Conservation (phyloP, 2,113 vertebrate species). For the Tachysurus fulvidraco region DNA sequence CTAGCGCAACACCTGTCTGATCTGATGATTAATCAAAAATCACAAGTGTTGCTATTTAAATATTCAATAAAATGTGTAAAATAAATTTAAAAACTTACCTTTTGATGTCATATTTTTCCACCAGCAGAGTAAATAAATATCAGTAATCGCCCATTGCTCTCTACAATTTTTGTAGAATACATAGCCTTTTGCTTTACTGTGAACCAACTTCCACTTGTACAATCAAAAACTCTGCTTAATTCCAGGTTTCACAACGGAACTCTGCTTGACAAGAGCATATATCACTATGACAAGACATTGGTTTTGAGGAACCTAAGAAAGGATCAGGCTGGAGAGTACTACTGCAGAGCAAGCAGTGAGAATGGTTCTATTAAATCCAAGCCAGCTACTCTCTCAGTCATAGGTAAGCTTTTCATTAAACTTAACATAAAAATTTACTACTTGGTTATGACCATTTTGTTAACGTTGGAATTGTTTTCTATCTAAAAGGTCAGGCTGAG, state of each 20-base stretch:
- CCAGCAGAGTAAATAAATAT: background rate
- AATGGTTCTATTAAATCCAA: slow-evolving; percentile 85
- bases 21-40: background rate
- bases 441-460: background rate
- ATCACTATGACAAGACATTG: slow-evolving; percentile 80
- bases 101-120: background rate
- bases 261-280: slow-evolving; percentile 75
- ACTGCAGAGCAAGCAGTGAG: slow-evolving; percentile 85
- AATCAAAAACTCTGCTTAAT: background rate
- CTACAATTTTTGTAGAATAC: too few species aligned
- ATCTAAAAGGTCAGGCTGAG: slow-evolving; percentile 74
- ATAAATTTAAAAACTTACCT: background rate
- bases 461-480: slow-evolving; percentile 26
- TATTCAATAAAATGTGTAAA: background rate
- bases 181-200: background rate
- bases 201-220: background rate
- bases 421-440: background rate
- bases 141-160: background rate
- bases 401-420: slow-evolving; percentile 71
- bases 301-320: slow-evolving; percentile 80
- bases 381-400: slow-evolving; percentile 78
- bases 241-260: slow-evolving; percentile 91
- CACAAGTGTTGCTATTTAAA: background rate
- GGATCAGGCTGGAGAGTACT: slow-evolving; percentile 86
- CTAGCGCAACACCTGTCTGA: background rate